A percentile compares a stretch with the other conserved stretches of the same genome.
Evolutionary conservation across 23 tunicate genomes (phyloP).

Genomic region (Phallusia fumigata): DNA sequence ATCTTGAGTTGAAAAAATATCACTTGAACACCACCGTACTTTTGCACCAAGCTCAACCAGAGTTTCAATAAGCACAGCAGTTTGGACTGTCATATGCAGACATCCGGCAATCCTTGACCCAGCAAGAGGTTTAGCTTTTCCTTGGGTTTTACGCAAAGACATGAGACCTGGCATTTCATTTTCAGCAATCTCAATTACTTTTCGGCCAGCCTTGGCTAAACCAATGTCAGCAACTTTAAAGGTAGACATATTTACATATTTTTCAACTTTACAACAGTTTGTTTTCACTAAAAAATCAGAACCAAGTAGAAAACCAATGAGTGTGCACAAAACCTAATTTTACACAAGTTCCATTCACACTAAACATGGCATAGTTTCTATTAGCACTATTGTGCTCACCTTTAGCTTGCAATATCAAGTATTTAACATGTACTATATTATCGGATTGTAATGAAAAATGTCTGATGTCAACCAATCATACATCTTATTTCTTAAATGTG

Average conservation of each 20-base stretch:
- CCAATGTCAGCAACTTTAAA: slow-evolving; percentile 47
- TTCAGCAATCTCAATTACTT: slow-evolving; percentile 67
- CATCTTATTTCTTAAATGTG: no score
- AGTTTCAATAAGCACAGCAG: slow-evolving; percentile 78
- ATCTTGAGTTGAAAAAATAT: slow-evolving; percentile 79
- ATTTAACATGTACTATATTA: no score
- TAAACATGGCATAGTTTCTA: no score
- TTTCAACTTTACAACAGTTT: no score
- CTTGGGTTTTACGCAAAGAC: slow-evolving; percentile 47
- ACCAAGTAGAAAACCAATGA: no score
- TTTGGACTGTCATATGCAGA: slow-evolving; percentile 79
- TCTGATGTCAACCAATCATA: no score
- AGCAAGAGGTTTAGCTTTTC: slow-evolving; percentile 46
- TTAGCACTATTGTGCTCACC: no score
- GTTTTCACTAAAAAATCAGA: no score
- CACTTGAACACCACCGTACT: slow-evolving; percentile 75
- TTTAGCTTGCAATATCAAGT: no score
- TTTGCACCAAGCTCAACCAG: slow-evolving; percentile 66
- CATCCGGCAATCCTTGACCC: slow-evolving; percentile 80
- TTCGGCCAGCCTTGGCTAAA: slow-evolving; percentile 56
- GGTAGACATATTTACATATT: not conserved
- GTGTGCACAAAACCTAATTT: no score
- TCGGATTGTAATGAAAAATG: no score
- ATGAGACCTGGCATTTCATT: slow-evolving; percentile 83
- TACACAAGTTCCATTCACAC: no score